phyloP scores from a whole-genome alignment of 2,113 vertebrate species.

The Caloenas nicobarica region DNA sequence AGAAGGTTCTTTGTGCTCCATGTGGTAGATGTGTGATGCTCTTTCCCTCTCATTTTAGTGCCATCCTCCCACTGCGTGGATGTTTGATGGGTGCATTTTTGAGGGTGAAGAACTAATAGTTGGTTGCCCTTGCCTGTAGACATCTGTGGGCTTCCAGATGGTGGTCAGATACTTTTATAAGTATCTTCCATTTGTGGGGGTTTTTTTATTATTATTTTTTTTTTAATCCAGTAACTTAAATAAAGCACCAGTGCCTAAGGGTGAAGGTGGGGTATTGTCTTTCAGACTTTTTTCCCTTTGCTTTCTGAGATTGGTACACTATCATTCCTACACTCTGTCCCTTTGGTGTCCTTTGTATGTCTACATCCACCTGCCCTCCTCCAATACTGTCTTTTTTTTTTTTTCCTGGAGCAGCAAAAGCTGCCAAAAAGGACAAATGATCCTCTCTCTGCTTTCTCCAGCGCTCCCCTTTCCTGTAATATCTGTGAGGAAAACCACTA shows the following conservation, averaged over 20 bases:
- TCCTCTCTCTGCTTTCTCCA: not conserved
- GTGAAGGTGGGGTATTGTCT: not conserved
- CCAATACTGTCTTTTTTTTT: too few species aligned
- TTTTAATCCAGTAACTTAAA: not conserved
- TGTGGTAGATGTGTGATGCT: fast-evolving
- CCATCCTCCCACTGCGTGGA: fast-evolving
- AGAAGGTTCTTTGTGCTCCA: not conserved
- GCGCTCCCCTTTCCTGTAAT: not conserved
- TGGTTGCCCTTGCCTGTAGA: not conserved
- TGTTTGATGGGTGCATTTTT: not conserved
- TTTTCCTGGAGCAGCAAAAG: not conserved
- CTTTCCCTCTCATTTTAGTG: not conserved
- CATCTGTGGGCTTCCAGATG: not conserved
- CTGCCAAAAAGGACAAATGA: not conserved
- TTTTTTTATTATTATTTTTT: too few species aligned
- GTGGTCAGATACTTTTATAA: not conserved
- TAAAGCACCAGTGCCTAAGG: not conserved
- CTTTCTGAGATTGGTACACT: not conserved
- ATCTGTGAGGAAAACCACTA: not conserved
- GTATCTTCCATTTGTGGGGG: not conserved
- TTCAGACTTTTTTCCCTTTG: not conserved
- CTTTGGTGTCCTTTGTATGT: not conserved
- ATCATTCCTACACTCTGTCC: not conserved
- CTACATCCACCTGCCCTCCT: not conserved
- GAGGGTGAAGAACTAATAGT: not conserved